phyloP scores from a whole-genome alignment of 2,888 invertebrate genomes.

The Oligia strigilis region DNA sequence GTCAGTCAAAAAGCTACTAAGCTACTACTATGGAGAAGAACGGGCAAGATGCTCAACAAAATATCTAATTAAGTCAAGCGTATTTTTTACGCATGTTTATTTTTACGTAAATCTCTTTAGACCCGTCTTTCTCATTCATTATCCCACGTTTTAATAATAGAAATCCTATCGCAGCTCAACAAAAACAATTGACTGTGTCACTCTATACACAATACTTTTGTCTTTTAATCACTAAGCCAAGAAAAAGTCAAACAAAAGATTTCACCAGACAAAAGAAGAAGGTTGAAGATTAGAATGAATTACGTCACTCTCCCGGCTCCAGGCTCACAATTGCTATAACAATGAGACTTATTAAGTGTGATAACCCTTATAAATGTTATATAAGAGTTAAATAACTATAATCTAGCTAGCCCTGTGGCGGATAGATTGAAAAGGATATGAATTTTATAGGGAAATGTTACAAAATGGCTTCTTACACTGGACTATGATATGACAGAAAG shows the following conservation, averaged over 20 bases:
- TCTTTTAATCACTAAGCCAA: constrained; percentile 46
- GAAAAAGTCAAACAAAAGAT: constrained; percentile 64
- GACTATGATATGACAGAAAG: too few relatives aligned
- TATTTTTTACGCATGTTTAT: background rate
- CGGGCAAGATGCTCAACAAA: background rate
- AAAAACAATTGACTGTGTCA: constrained; percentile 55
- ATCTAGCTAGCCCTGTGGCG: constrained; percentile 32
- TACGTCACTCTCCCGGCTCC: constrained; percentile 53
- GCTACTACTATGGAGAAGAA: too few relatives aligned
- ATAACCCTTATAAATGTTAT: constrained; percentile 50
- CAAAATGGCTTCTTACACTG: too few relatives aligned
- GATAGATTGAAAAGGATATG: constrained; percentile 14
- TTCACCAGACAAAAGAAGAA: constrained; percentile 48
- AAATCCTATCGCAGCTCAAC: constrained; percentile 42
- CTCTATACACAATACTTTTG: constrained; percentile 36
- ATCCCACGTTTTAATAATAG: constrained; percentile 14
- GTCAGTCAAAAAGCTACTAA: too few relatives aligned
- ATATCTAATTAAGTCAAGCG: background rate
- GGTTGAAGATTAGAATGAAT: constrained; percentile 64
- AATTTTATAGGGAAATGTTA: background rate
- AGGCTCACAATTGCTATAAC: constrained; percentile 64
- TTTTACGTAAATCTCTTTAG: background rate
- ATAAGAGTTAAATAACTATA: constrained; percentile 47
- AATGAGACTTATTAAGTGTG: constrained; percentile 62
- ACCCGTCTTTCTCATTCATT: constrained; percentile 11